Evolutionary conservation across 2,888 invertebrate genomes (phyloP), one percentile per base, ranked within the genome.

Genomic region (Drosophila nr. perissopoda): DNA sequence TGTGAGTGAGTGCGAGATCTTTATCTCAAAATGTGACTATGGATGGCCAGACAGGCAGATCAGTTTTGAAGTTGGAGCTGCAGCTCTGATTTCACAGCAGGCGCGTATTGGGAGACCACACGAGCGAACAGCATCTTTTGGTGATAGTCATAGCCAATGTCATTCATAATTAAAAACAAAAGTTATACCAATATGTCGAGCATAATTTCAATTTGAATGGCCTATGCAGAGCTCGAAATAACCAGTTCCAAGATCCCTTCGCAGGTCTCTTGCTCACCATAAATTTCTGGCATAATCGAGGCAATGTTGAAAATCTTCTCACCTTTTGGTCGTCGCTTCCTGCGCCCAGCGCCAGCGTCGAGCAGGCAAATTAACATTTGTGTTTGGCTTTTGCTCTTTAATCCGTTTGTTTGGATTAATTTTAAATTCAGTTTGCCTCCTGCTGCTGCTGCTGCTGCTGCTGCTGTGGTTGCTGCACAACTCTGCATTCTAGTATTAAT

Each of bases 401-500:
- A 90, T 87, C 86, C 89, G 89, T 87, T 90, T 90, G 90, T 89
- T 90, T 90, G 91, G 90, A 90, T 88, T 88, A 88, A 90, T 90
- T 88, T 88, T 85, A 86, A 88, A 88, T 90, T 88, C 90, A 90
- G 88, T 77, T 76, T 82, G 75, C 66, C 45, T 45, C 25, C 21
- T 54, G 34, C 65, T 62, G 70, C 63, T 63, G 67, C 13, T 49
- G 48, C 45, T 63, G 49, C 60, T 52, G 62, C 42, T 76, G 71
- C 73, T 69, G 60, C 69, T 67, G 42, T 25, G 51, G 33, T 36
- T 52, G 57, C 69, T 63, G 80, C 74, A 77, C 64, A 69, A 68
- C 64, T 61, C 82, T 85, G 77, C 87, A 84, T 92, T 84, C 85
- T 86, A 86, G 92, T 92, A 93, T 92, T 92, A 92, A 92, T 93